phyloP scores from a whole-genome alignment of 2,113 vertebrate genomes.

The Dermatemys mawii region DNA sequence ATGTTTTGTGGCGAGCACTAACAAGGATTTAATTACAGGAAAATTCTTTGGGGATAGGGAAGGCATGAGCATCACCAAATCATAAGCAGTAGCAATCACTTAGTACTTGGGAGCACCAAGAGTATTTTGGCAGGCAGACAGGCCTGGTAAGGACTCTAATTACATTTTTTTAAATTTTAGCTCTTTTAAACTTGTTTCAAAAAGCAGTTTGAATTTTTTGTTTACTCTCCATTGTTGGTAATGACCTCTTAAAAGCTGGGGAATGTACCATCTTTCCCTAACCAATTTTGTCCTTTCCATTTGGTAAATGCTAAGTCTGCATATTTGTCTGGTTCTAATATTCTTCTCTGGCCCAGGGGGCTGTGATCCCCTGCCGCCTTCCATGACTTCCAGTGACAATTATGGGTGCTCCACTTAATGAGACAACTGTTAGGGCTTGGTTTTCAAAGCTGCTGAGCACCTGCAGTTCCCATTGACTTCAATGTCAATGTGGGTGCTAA shows the following conservation, averaged over 20 bases:
- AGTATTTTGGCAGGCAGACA: conserved; percentile 8
- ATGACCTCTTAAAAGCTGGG: conserved; percentile 50
- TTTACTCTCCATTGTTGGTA: conserved; percentile 40
- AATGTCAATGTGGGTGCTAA: background rate
- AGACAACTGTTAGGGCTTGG: background rate
- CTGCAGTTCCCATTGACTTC: background rate
- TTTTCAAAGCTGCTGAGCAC: background rate
- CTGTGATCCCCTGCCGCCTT: background rate
- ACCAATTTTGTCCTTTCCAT: conserved; percentile 33
- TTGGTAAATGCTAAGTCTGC: conserved; percentile 25
- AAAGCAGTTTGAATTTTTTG: conserved; percentile 6
- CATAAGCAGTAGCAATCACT: background rate
- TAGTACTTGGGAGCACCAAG: background rate
- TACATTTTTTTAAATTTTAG: background rate
- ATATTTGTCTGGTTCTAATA: background rate
- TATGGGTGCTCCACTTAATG: background rate
- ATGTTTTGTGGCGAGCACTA: conserved; percentile 37
- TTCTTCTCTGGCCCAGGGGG: background rate
- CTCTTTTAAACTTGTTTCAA: conserved; percentile 53
- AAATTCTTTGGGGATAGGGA: conserved; percentile 48
- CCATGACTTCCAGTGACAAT: background rate
- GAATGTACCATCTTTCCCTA: conserved; percentile 30
- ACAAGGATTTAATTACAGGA: conserved; percentile 46
- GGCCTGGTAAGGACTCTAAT: background rate
- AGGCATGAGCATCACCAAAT: background rate